phyloP scores from a whole-genome alignment of 2,113 vertebrate species.

The Montifringilla adamsi region DNA sequence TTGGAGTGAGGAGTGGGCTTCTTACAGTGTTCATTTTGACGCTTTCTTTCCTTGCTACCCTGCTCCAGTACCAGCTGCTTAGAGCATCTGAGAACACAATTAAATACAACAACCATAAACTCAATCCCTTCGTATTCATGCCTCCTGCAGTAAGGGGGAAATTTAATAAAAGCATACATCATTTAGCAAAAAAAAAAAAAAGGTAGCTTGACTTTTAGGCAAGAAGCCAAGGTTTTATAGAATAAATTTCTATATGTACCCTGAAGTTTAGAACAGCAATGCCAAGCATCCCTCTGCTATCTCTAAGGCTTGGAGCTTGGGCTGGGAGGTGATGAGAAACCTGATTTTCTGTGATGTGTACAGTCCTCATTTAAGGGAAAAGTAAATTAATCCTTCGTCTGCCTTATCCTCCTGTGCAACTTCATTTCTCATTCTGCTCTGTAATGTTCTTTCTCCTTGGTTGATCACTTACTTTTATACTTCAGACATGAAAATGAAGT shows the following conservation, averaged over 20 bases:
- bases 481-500: slow-evolving; percentile 52
- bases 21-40: background rate
- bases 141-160: background rate
- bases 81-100: background rate
- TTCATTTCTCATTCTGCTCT: slow-evolving; percentile 60
- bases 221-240: background rate
- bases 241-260: background rate
- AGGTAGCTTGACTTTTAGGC: background rate
- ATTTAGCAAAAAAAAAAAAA: background rate
- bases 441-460: slow-evolving; percentile 69
- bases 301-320: background rate
- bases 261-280: background rate
- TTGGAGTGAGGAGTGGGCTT: background rate
- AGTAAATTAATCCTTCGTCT: slow-evolving; percentile 37
- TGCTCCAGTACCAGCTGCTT: background rate
- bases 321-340: background rate
- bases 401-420: slow-evolving; percentile 33
- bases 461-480: slow-evolving; percentile 52
- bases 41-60: background rate
- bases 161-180: background rate
- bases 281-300: background rate
- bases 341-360: background rate
- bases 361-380: slow-evolving; percentile 4
- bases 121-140: background rate
- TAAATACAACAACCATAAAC: background rate